Evolutionary conservation across 2,888 invertebrate genomes (phyloP).

Genomic region (Erynnis tages): DNA sequence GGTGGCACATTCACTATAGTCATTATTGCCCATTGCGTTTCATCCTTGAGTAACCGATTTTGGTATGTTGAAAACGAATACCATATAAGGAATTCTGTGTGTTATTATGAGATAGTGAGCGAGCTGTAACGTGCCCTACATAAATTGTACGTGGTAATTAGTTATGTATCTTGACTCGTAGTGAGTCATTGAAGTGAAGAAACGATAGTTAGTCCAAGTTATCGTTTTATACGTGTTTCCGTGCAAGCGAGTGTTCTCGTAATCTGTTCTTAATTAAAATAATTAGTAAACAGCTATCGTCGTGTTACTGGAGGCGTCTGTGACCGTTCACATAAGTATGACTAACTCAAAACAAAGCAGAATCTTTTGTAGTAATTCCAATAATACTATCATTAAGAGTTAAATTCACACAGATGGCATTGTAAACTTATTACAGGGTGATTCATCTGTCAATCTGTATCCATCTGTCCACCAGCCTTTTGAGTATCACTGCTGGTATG

Average conservation of each 20-base stretch:
- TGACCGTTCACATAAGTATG: slow-evolving; percentile 1
- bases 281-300: neutral
- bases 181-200: slow-evolving; percentile 5
- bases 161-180: neutral
- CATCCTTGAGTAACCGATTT: slow-evolving; percentile 13
- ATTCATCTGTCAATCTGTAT: too few species aligned
- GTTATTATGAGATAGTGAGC: slow-evolving; percentile 37
- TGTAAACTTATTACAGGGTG: too few species aligned
- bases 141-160: slow-evolving; percentile 28
- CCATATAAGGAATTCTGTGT: slow-evolving; percentile 61
- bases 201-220: neutral
- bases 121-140: slow-evolving; percentile 53
- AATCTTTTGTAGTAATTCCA: too few species aligned
- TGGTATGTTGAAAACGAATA: slow-evolving; percentile 29
- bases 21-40: neutral
- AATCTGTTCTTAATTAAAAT: slow-evolving; percentile 3
- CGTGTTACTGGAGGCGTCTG: neutral
- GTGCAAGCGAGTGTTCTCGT: neutral
- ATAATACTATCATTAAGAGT: too few species aligned
- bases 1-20: neutral
- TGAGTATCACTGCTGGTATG: too few species aligned
- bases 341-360: neutral
- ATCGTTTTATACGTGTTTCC: neutral
- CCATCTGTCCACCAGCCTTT: too few species aligned
- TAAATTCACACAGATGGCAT: too few species aligned